phyloP scores from a whole-genome alignment of 2,797 vertebrate species.

The Acomys russatus region DNA sequence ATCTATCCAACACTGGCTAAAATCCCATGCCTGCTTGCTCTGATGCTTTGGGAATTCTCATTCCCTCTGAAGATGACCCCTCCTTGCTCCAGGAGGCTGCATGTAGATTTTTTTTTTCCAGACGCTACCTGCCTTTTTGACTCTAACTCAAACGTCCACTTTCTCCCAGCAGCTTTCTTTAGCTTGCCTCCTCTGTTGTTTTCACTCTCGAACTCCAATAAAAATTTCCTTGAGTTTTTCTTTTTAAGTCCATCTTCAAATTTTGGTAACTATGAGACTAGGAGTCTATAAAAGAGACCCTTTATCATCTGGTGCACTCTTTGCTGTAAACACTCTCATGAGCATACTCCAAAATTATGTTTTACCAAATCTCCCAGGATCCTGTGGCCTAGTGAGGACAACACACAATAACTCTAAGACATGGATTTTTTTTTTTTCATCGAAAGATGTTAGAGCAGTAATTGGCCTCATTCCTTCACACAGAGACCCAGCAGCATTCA shows the following conservation, averaged over 20 bases:
- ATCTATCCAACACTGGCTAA: background rate
- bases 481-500: background rate
- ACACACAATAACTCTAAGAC: background rate
- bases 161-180: background rate
- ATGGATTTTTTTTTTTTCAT: background rate
- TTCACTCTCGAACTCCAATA: background rate
- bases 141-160: background rate
- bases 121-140: background rate
- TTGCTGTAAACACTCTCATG: background rate
- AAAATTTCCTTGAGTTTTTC: background rate
- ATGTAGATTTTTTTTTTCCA: background rate
- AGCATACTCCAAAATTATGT: background rate
- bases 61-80: background rate
- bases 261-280: background rate
- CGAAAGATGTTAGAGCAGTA: background rate
- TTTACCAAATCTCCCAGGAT: background rate
- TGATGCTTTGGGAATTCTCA: background rate
- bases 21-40: background rate
- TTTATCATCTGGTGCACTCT: background rate
- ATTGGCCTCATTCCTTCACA: background rate
- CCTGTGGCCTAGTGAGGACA: background rate
- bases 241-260: background rate
- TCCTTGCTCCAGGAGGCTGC: background rate
- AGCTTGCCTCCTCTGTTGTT: background rate
- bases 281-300: background rate